Evolutionary conservation across 2,797 vertebrate species (phyloP).

Genomic region (Babyrousa celebensis): DNA sequence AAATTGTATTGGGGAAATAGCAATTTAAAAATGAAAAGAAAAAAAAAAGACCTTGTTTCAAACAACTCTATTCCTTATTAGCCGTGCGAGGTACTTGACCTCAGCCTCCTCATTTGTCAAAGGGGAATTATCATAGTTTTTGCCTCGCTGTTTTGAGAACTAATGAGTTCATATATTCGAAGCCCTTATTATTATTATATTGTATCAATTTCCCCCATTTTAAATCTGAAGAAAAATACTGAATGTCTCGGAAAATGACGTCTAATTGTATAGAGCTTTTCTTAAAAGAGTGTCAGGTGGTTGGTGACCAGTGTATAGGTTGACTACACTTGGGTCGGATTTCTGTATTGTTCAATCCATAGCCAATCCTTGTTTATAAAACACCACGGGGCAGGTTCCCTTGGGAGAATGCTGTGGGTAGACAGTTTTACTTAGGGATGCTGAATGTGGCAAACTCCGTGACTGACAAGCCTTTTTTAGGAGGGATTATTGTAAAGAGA

Average conservation of each 20-base stretch:
- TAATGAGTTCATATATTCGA: not conserved
- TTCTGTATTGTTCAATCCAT: not conserved
- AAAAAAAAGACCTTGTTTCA: not conserved
- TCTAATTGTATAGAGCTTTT: not conserved
- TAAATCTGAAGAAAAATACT: not conserved
- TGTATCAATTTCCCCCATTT: not conserved
- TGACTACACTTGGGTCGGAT: not conserved
- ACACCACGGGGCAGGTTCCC: not conserved
- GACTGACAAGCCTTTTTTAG: slow-evolving; percentile 42
- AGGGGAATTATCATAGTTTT: not conserved
- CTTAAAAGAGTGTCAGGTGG: not conserved
- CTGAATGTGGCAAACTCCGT: not conserved
- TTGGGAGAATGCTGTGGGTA: not conserved
- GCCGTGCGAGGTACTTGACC: not conserved
- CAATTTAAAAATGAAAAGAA: too few species aligned
- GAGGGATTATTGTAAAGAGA: slow-evolving; percentile 53
- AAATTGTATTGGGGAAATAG: too few species aligned
- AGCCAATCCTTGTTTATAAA: not conserved
- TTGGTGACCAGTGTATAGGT: not conserved
- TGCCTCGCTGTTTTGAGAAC: not conserved
- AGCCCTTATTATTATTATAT: not conserved
- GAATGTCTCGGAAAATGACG: not conserved
- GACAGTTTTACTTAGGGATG: not conserved
- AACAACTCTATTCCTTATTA: not conserved
- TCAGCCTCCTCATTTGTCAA: not conserved